Percentiles rank a stretch among this genome's conserved stretches.
Conservation (phyloP, 2,113 vertebrate genomes). For the Sturnus vulgaris region DNA sequence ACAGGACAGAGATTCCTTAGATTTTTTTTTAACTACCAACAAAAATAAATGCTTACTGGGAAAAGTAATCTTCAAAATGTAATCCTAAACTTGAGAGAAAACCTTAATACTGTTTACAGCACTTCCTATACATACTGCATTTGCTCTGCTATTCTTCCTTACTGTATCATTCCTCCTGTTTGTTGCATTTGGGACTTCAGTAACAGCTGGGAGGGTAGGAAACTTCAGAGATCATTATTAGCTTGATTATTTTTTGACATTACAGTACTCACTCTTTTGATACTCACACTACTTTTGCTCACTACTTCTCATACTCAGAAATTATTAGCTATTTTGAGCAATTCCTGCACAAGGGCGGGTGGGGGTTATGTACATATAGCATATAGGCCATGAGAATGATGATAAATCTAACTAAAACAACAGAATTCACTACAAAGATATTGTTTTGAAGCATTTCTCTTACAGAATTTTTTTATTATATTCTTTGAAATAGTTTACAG, state of each 20-base stretch:
- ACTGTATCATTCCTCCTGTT: not conserved
- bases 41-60: not conserved
- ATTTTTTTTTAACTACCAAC: not conserved
- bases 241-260: not conserved
- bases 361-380: not conserved
- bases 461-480: not conserved
- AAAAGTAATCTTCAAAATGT: not conserved
- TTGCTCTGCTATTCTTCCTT: not conserved
- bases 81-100: not conserved
- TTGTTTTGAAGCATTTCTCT: not conserved
- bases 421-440: not conserved
- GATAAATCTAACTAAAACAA: not conserved
- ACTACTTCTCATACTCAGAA: not conserved
- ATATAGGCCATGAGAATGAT: not conserved
- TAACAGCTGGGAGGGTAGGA: not conserved
- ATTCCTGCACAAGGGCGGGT: not conserved
- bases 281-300: not conserved
- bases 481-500: not conserved
- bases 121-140: not conserved
- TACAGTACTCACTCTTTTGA: not conserved
- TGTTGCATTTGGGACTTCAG: not conserved
- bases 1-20: not conserved
- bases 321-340: not conserved
- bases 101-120: not conserved
- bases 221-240: not conserved